Percentiles rank a stretch among this genome's conserved stretches.
These are phyloP conservation scores for Potorous gilbertii DNA, from an alignment of 2,797 vertebrate genomes.

Conservation along the genomic window DNA sequence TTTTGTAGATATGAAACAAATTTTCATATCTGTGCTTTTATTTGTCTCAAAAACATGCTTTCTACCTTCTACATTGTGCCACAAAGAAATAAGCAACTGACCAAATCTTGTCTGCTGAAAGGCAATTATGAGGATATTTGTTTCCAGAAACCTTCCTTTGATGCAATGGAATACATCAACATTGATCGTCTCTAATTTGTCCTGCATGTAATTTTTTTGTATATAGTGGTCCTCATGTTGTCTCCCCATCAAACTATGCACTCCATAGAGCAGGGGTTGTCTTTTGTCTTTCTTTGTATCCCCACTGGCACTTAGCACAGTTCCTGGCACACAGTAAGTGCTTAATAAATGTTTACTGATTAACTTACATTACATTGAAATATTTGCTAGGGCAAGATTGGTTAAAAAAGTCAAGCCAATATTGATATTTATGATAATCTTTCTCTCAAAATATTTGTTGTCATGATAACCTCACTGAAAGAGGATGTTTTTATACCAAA, in stretches of 20 bases:
- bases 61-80: conserved; percentile 32
- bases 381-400: neutral
- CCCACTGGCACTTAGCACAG: neutral
- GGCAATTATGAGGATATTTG: conserved; percentile 51
- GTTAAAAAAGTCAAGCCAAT: neutral
- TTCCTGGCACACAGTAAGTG: neutral
- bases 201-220: neutral
- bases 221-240: neutral
- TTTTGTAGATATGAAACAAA: neutral
- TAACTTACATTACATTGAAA: neutral
- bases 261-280: neutral
- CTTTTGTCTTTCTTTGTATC: neutral
- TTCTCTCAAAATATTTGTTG: neutral
- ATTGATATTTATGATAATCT: neutral
- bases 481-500: conserved; percentile 59
- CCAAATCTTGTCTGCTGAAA: conserved; percentile 27
- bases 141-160: conserved; percentile 34
- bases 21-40: conserved; percentile 49
- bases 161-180: conserved; percentile 9
- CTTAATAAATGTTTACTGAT: neutral
- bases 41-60: conserved; percentile 44
- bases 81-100: conserved; percentile 46
- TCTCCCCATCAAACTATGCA: neutral
- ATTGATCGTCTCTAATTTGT: neutral
- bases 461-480: conserved; percentile 29